Percentiles rank a stretch among this genome's conserved stretches.
Conservation (phyloP, 2,888 invertebrate genomes). For the Ptychoptera contaminata region DNA sequence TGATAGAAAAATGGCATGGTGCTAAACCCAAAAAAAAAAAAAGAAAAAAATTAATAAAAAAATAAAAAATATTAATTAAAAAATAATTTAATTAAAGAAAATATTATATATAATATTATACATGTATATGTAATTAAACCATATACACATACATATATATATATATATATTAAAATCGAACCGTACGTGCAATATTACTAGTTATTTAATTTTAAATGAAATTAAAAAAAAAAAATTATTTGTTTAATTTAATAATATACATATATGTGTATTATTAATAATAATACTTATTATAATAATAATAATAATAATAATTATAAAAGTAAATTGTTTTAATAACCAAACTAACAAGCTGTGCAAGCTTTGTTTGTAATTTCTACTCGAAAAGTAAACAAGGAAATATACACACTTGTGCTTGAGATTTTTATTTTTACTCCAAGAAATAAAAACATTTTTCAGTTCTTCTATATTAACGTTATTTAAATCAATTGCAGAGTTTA, state of each 20-base stretch:
- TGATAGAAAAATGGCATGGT: slow-evolving; percentile 22
- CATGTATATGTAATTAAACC: slow-evolving; percentile 5
- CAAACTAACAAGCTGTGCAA: background rate
- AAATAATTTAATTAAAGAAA: background rate
- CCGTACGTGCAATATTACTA: slow-evolving; percentile 34
- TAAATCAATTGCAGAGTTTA: too few relatives aligned
- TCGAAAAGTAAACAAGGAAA: slow-evolving; percentile 1
- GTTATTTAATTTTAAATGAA: slow-evolving; percentile 20
- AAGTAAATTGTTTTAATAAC: slow-evolving; percentile 2
- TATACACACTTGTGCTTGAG: background rate
- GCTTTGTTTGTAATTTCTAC: background rate
- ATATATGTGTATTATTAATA: background rate
- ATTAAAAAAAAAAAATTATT: slow-evolving; percentile 1
- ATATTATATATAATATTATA: slow-evolving; percentile 6
- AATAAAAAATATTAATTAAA: slow-evolving; percentile 5
- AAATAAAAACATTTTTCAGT: too few relatives aligned
- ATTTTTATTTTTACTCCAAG: too few relatives aligned
- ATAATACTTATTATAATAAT: background rate
- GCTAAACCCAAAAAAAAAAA: slow-evolving; percentile 27
- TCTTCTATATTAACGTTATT: too few relatives aligned
- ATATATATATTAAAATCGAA: slow-evolving; percentile 12
- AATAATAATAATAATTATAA: background rate
- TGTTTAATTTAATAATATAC: background rate
- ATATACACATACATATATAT: background rate
- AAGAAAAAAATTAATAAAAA: slow-evolving; percentile 5